Evolutionary conservation across 64 coral and sea anemone species (phyloP).

Genomic region (Porites australiensis): DNA sequence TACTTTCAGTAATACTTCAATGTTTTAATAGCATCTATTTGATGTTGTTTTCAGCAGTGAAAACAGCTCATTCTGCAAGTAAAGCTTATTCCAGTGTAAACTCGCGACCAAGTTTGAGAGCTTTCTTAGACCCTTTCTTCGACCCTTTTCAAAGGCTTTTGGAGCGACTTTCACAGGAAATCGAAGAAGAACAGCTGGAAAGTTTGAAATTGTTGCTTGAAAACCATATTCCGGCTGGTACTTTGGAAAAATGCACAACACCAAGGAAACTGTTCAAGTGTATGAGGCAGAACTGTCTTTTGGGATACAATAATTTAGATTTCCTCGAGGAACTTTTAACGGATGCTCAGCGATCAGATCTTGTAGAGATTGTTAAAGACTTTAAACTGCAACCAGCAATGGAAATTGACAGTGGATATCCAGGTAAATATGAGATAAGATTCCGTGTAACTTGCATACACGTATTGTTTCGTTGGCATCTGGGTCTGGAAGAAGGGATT

Average conservation of each 20-base stretch:
- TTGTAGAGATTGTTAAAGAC: neutral
- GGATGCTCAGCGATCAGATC: neutral
- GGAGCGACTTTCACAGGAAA: neutral
- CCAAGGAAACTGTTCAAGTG: neutral
- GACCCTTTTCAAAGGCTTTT: neutral
- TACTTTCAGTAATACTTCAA: too few relatives aligned
- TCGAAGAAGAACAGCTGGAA: neutral
- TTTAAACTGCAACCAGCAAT: neutral
- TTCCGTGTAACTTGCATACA: too few relatives aligned
- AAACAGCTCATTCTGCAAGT: neutral
- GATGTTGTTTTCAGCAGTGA: too few relatives aligned
- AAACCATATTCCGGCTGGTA: neutral
- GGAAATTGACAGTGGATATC: neutral
- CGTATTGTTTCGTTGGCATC: too few relatives aligned
- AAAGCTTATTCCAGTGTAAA: neutral
- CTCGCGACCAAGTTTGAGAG: neutral
- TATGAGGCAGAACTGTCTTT: neutral
- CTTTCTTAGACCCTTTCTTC: neutral
- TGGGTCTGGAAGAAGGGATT: too few relatives aligned
- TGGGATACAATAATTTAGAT: slow-evolving; percentile 9
- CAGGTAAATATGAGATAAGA: neutral
- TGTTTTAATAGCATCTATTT: too few relatives aligned
- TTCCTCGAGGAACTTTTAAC: neutral
- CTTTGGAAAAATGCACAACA: neutral
- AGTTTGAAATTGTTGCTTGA: neutral